Base-by-base conservation (phyloP, 2,888 invertebrate species). In the Lasius platythorax region DNA sequence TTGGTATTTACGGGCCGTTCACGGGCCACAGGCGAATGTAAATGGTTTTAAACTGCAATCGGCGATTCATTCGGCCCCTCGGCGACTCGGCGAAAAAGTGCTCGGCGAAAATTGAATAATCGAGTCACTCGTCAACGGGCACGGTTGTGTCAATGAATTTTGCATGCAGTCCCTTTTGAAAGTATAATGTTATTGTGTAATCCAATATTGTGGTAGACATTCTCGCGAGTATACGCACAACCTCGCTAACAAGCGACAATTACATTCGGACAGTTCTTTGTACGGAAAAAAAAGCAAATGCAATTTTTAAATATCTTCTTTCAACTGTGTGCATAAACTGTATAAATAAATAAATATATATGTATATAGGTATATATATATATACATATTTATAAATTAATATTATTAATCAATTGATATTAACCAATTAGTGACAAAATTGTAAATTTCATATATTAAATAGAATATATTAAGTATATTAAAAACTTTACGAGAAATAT, bases 1-100 rank as follows among this genome's bases (percentile, higher is more conserved):
- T 79, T 61, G 72, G 43, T 82, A 85, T 87, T 87, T 89, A 85
- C 89, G 79, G 75, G 72, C 56, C 82, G 85, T 76, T 74, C 85
- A 75, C 76, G 82, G 87, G 82, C 83, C 79, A 79, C 73, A 79
- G 72, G 72, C 56, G 79, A 61, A 61, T 63, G 82, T 53, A 79
- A 53, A 61, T 82, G 74, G 11, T 63, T 78, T 78, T 87, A 87
- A 79, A 87, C 87, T 84, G 76, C 66, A 78, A 76, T 76, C 76
- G 74, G 33, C 78, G 76, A 76, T 82, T 82, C 75, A 61, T 78
- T 72, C 79, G 61, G 74, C 61, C 74, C 79, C 79, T 46, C 61
- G 37, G 79, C 74, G 79, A 81, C 74, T 81, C 79, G 79, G 33
- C 74, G 73, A 81, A 81, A 81, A 81, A 81, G 79, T 81, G 79